A percentile compares a stretch with the other conserved stretches of the same genome.
phyloP scores from a whole-genome alignment of 2,113 vertebrate genomes.

The Chloropsis cyanopogon region DNA sequence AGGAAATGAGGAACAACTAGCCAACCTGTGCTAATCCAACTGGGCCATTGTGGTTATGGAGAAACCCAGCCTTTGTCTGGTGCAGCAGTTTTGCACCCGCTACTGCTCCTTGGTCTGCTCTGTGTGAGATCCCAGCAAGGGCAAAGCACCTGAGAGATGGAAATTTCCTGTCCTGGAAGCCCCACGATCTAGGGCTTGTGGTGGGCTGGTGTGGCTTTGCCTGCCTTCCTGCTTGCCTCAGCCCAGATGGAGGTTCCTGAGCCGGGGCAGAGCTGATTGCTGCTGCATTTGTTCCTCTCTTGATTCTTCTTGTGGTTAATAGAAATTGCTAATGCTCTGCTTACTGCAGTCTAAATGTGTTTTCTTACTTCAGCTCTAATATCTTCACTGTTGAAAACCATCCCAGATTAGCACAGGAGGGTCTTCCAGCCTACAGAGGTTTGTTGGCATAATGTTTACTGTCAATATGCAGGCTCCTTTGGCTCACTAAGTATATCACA shows the following conservation, averaged over 20 bases:
- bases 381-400: not conserved
- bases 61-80: not conserved
- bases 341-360: not conserved
- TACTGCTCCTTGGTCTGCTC: rapidly evolving
- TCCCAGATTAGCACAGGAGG: not conserved
- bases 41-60: not conserved
- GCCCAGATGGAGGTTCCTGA: not conserved
- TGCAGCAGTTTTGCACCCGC: not conserved
- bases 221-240: not conserved
- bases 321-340: not conserved
- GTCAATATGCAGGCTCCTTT: constrained; percentile 35
- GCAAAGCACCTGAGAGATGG: not conserved
- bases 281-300: not conserved
- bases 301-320: not conserved
- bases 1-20: rapidly evolving
- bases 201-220: not conserved
- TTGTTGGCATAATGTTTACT: constrained; percentile 59
- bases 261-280: not conserved
- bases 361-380: constrained; percentile 4
- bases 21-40: rapidly evolving
- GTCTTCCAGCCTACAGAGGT: not conserved
- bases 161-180: not conserved
- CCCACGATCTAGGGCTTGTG: not conserved
- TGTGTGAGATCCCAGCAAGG: not conserved
- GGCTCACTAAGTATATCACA: constrained; percentile 30